Conservation (phyloP, 2,113 vertebrate species). For the Sander lucioperca region DNA sequence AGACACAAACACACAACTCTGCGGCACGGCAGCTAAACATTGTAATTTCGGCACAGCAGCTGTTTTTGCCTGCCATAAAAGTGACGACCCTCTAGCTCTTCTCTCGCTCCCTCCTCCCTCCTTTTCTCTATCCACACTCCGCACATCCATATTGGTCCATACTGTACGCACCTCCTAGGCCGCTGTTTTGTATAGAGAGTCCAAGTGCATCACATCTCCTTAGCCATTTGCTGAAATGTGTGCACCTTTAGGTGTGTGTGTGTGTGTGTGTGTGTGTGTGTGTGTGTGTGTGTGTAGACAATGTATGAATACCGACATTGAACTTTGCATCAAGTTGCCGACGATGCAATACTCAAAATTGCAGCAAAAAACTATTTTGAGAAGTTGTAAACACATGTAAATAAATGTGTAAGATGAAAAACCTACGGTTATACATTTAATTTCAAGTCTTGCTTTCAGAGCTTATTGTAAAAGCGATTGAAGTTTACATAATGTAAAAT, state of each 20-base stretch:
- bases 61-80: constrained; percentile 66
- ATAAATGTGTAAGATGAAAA: too few relatives aligned
- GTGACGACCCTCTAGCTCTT: constrained; percentile 37
- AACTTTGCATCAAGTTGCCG: constrained; percentile 32
- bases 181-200: not conserved
- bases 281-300: not conserved
- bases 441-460: not conserved
- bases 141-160: constrained; percentile 10
- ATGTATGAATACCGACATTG: not conserved
- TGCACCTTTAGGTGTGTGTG: too few relatives aligned
- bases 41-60: constrained; percentile 70
- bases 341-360: not conserved
- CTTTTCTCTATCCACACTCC: not conserved
- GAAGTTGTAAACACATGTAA: too few relatives aligned
- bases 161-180: not conserved
- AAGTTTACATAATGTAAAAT: not conserved
- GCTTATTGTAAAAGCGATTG: too few relatives aligned
- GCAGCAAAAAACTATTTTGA: too few relatives aligned
- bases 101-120: not conserved
- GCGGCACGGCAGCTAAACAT: constrained; percentile 36
- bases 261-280: too few relatives aligned
- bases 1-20: constrained; percentile 43
- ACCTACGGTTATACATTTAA: not conserved
- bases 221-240: not conserved
- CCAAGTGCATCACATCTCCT: not conserved